Conservation (phyloP, 2,888 invertebrate genomes). For the Noctua fimbriata region DNA sequence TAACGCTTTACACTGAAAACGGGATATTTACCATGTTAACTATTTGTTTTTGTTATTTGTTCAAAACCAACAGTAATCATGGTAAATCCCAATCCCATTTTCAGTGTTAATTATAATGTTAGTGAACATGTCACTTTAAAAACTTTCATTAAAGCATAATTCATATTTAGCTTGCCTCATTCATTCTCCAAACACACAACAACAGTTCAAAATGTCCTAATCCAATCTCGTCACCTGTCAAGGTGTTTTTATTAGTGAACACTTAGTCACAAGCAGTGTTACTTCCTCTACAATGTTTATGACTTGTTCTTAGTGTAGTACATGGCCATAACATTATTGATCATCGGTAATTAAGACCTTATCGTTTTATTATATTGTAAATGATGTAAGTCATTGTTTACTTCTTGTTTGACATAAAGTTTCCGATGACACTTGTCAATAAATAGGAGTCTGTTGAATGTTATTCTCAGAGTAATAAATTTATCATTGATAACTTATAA, state of each 20-base stretch:
- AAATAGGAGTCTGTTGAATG: not conserved
- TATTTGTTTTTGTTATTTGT: too few species aligned
- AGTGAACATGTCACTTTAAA: too few species aligned
- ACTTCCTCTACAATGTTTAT: slow-evolving; percentile 63
- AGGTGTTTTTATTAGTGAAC: slow-evolving; percentile 59
- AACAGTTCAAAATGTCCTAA: slow-evolving; percentile 33
- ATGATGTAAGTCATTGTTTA: slow-evolving; percentile 2
- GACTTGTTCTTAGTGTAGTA: slow-evolving; percentile 31
- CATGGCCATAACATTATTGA: slow-evolving; percentile 47
- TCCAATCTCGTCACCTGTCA: slow-evolving; percentile 58
- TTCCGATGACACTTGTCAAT: slow-evolving; percentile 13
- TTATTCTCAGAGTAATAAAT: slow-evolving; percentile 8
- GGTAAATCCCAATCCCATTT: too few species aligned
- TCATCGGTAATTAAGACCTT: slow-evolving; percentile 38
- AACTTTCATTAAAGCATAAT: too few species aligned
- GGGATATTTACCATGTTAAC: too few species aligned
- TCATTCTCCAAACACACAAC: slow-evolving; percentile 7
- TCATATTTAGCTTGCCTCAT: not conserved
- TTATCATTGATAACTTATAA: not conserved
- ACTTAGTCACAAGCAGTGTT: slow-evolving; percentile 32
- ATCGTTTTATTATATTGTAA: slow-evolving; percentile 18
- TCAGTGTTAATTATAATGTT: too few species aligned
- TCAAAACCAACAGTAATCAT: too few species aligned
- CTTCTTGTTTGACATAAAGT: slow-evolving; percentile 14
- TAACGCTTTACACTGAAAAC: too few species aligned